Evolutionary conservation across 1,140 invertebrate species (phyloP), one percentile per base, ranked within the genome.

Genomic region (Drosophila virilis): DNA sequence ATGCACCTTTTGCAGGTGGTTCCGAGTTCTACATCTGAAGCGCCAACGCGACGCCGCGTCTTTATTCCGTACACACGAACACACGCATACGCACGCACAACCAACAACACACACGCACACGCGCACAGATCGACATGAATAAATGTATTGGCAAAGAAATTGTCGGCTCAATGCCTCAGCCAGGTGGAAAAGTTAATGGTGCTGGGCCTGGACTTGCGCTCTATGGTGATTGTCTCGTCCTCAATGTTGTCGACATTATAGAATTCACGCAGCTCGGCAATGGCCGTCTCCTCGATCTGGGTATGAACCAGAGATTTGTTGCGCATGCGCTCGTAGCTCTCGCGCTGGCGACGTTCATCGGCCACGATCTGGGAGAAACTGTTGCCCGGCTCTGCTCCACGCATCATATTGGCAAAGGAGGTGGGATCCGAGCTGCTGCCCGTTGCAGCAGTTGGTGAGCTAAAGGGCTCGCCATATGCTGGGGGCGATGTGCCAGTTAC

Each of bases 241-340:
- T 86, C 88, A 9, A 93, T 93, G 74, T 94, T 92, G 9, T 93
- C 91, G 6, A 93, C 93, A 77, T 94, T 94, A 80, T 96, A 96
- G 76, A 95, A 94, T 37, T 92, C 91, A 37, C 93, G 75, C 7
- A 96, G 88, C 69, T 96, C 94, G 17, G 94, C 93, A 37, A 96
- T 95, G n/a, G 95, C 95, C 70, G 93, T 93, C 78, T 96, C 95
- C 91, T 96, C 95, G 15, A 95, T 93, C 93, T 96, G 95, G 10
- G 95, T 95, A 12, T 95, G 92, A 37, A 92, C 78, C 4, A 96
- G 90, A 5, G 94, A 93, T 83, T 94, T 95, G 33, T 92, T 92
- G 22, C 91, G 93, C 74, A 94, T 93, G 72, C 93, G 93, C 10
- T 92, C 90, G 50, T 92, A 92, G 72, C 93, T 93, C 35, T 93